Evolutionary conservation across 92 coral and sea anemone species (phyloP), one percentile per base, ranked within the genome.

Genomic region (Ricordea florida): DNA sequence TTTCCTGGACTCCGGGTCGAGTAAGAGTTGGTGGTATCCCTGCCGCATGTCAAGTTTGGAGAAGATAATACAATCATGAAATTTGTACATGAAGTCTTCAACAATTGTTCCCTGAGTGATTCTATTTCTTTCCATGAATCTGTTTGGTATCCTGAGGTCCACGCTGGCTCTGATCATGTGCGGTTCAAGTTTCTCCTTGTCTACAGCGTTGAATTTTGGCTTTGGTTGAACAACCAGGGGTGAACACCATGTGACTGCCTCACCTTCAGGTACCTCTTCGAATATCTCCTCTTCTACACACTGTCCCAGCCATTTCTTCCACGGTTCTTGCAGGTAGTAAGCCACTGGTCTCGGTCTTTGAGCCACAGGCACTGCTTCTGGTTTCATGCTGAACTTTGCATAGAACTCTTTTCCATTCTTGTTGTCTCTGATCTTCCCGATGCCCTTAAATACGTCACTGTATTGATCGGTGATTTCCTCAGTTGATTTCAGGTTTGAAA

Each of bases 161-260:
- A 86, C 68, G 29, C 83, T 85, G 17, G 74, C 78, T 79, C 82
- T 69, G 18, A 80, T 85, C 79, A 59, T 84, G 67, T 55, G 69
- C 11, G 78, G 74, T 28, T 70, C 79, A 10, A 63, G 56, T 45
- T 71, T 10, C 32, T 85, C 82, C 20, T 65, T 65, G 34, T 52
- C 45, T 22, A 53, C 45, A 21, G 45, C 57, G n/a, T 50, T 76
- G 72, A 72, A 82, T 49, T 45, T 77, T 44, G 89, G 84, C 22
- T 84, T 83, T 22, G 84, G 84, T 33, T 84, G 90, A 9, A 80
- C 83, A 15, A 80, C 87, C 51, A 86, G 34, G 10, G 90, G 82
- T 23, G 77, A 85, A 30, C 90, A 85, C 82, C 82, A 79, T 34
- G 86, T 79, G 4, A 79, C 74, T 9, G 92, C 79, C 47, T 86